These are phyloP conservation scores for Phenacoccus solenopsis DNA, from an alignment of 1,140 invertebrate genomes.

Conservation along the genomic window DNA sequence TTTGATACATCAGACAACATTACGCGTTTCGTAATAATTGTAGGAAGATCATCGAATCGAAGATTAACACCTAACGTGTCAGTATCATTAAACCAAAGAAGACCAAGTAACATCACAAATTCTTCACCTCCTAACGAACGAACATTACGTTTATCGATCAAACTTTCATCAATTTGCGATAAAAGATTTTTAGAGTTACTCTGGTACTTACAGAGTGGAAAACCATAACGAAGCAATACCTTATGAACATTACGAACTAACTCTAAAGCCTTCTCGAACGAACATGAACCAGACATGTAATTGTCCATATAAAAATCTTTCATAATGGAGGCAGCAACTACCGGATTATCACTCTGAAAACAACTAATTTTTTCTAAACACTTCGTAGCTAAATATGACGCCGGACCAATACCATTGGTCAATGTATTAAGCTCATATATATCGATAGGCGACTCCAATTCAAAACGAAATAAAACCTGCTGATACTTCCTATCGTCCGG, in stretches of 20 bases:
- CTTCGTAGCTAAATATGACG: constrained; percentile 31
- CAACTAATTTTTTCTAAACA: constrained; percentile 29
- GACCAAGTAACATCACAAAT: neutral
- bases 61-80: neutral
- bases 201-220: neutral
- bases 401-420: constrained; percentile 31
- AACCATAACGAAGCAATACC: neutral
- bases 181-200: neutral
- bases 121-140: neutral
- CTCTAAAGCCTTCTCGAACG: neutral
- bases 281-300: neutral
- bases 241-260: neutral
- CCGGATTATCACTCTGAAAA: constrained; percentile 26
- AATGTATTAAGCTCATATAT: constrained; percentile 31
- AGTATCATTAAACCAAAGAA: neutral
- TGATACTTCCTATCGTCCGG: constrained; percentile 28
- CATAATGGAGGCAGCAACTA: constrained; percentile 28
- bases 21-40: constrained; percentile 17
- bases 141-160: neutral
- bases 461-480: constrained; percentile 28
- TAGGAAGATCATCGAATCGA: neutral
- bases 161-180: neutral
- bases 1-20: constrained; percentile 23
- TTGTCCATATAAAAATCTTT: constrained; percentile 38
- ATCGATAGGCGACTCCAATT: constrained; percentile 23